Evolutionary conservation across 2,113 vertebrate species (phyloP).

Genomic region (Chloropsis hardwickii): DNA sequence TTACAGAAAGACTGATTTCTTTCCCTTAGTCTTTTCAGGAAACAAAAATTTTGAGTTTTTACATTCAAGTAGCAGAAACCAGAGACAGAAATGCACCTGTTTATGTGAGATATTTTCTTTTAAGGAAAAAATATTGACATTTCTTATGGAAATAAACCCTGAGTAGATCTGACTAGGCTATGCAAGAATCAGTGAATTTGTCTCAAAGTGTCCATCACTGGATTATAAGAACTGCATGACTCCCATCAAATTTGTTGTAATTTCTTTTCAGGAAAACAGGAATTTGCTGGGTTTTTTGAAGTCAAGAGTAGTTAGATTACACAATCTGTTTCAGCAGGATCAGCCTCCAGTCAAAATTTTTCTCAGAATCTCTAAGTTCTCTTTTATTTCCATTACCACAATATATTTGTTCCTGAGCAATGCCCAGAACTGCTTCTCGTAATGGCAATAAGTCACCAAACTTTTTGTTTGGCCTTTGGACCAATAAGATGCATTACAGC

Average conservation of each 20-base stretch:
- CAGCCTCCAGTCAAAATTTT: neutral
- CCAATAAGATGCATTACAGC: neutral
- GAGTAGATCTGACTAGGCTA: neutral
- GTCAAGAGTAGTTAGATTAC: neutral
- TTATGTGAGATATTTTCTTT: neutral
- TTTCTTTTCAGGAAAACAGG: neutral
- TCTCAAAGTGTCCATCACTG: neutral
- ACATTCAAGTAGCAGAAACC: neutral
- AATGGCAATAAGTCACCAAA: neutral
- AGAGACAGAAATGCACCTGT: neutral
- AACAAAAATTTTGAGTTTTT: neutral
- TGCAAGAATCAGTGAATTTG: neutral
- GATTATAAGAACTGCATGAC: neutral
- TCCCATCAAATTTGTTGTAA: neutral
- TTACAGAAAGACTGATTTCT: neutral
- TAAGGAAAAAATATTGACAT: neutral
- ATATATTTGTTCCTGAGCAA: neutral
- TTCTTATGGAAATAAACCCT: neutral
- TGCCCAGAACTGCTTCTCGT: neutral
- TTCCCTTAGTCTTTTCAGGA: neutral
- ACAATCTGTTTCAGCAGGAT: neutral
- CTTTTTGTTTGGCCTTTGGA: neutral
- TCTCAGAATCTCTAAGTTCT: neutral
- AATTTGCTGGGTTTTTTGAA: neutral
- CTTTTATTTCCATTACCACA: neutral